These are phyloP conservation scores for Sebastes elongatus DNA, from an alignment of 2,797 vertebrate genomes.

Conservation along the genomic window DNA sequence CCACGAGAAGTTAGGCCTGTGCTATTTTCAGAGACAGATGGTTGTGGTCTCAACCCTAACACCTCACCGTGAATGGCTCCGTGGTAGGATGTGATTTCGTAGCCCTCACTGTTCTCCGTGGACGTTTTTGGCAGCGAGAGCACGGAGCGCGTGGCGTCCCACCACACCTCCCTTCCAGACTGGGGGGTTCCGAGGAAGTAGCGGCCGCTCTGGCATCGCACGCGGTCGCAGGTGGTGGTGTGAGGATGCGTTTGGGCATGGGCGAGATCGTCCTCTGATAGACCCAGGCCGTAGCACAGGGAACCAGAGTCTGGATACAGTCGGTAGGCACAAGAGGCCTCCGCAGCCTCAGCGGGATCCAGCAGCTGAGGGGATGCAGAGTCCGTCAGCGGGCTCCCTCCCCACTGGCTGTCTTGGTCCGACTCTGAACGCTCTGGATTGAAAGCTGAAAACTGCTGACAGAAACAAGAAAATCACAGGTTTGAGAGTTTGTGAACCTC, in stretches of 20 bases:
- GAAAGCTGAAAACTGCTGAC: conserved; percentile 90
- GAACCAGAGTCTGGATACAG: conserved; percentile 88
- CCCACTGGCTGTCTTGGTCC: conserved; percentile 95
- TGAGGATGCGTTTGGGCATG: conserved; percentile 87
- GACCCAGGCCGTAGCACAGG: conserved; percentile 89
- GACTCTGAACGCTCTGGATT: conserved; percentile 93
- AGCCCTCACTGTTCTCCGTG: conserved; percentile 90
- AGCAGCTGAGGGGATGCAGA: conserved; percentile 92
- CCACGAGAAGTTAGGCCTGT: conserved; percentile 65
- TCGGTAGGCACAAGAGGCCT: conserved; percentile 90
- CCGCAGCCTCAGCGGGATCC: conserved; percentile 84
- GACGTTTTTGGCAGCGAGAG: conserved; percentile 89
- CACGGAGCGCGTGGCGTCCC: conserved; percentile 88
- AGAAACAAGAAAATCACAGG: conserved; percentile 18
- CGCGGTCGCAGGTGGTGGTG: conserved; percentile 88
- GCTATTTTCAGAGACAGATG: conserved; percentile 76
- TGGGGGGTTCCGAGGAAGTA: conserved; percentile 92
- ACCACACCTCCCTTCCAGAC: conserved; percentile 91
- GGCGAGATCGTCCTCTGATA: conserved; percentile 86
- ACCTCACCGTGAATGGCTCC: conserved; percentile 87
- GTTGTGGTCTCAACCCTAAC: conserved; percentile 68
- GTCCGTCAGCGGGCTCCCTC: conserved; percentile 91
- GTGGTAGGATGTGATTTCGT: conserved; percentile 90
- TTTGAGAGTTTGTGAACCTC: not conserved
- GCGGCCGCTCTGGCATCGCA: conserved; percentile 90